Percentiles rank a stretch among this genome's conserved stretches.
Evolutionary conservation across 1,140 invertebrate genomes (phyloP).

Genomic region (Leptoteleia sp.): DNA sequence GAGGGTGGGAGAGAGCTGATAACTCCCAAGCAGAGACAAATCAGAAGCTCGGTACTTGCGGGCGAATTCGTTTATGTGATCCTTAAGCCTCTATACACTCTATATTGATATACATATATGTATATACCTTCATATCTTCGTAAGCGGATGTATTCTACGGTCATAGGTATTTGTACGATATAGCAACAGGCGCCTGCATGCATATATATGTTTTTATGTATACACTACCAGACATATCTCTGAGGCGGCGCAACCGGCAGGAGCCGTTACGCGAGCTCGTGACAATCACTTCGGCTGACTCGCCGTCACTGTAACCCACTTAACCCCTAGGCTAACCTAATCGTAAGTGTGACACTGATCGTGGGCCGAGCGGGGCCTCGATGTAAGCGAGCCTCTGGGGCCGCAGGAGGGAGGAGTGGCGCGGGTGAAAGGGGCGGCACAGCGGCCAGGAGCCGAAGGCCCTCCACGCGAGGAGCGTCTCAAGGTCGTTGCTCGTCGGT

Average conservation of each 20-base stretch:
- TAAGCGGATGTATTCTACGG: slow-evolving; percentile 49
- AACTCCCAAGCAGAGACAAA: slow-evolving; percentile 11
- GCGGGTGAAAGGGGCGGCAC: slow-evolving; percentile 11
- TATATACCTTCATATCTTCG: slow-evolving; percentile 32
- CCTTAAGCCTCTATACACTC: slow-evolving; percentile 59
- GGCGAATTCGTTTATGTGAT: slow-evolving; percentile 66
- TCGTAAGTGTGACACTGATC: slow-evolving; percentile 20
- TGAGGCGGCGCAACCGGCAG: slow-evolving; percentile 29
- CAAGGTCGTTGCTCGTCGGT: slow-evolving; percentile 49
- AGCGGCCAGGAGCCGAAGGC: not conserved
- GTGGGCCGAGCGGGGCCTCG: not conserved
- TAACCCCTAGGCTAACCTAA: slow-evolving; percentile 26
- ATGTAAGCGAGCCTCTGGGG: slow-evolving; percentile 13
- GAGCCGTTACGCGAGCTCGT: slow-evolving; percentile 64
- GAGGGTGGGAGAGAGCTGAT: no score
- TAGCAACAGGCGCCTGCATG: slow-evolving; percentile 18
- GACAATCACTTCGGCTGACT: slow-evolving; percentile 75
- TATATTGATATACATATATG: slow-evolving; percentile 46
- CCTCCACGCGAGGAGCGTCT: slow-evolving; percentile 40
- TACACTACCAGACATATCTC: slow-evolving; percentile 59
- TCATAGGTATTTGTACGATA: slow-evolving; percentile 39
- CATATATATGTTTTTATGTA: slow-evolving; percentile 64
- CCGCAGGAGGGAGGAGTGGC: not conserved
- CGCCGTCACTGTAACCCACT: not conserved
- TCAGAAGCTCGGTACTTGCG: slow-evolving; percentile 3